These are phyloP conservation scores for Lepisosteus osseus DNA, from an alignment of 2,113 vertebrate genomes.

Conservation along the genomic window DNA sequence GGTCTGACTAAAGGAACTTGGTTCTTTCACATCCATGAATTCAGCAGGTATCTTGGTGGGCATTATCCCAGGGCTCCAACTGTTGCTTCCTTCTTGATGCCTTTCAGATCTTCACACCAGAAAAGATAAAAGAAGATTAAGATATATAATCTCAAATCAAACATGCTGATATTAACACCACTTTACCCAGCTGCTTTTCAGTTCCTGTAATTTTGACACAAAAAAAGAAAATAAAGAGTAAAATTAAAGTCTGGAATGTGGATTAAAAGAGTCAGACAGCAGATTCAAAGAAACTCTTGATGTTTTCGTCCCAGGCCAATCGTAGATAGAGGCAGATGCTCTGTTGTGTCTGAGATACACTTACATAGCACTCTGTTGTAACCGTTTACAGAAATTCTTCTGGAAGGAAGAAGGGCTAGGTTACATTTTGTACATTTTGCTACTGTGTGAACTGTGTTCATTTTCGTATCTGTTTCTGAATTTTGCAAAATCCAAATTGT, in stretches of 20 bases:
- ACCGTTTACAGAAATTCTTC: too few species aligned
- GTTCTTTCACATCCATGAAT: slow-evolving; percentile 36
- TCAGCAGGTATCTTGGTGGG: slow-evolving; percentile 39
- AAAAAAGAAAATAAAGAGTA: slow-evolving; percentile 1
- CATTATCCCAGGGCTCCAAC: slow-evolving; percentile 52
- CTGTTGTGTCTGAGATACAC: too few species aligned
- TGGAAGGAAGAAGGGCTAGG: too few species aligned
- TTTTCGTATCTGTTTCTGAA: too few species aligned
- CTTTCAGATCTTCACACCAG: slow-evolving; percentile 57
- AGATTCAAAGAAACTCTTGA: slow-evolving; percentile 25
- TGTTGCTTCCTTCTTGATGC: slow-evolving; percentile 36
- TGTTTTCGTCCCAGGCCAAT: too few species aligned
- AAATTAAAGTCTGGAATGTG: slow-evolving; percentile 28
- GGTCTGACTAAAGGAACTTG: slow-evolving; percentile 21
- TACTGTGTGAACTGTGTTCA: too few species aligned
- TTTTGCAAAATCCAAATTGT: too few species aligned
- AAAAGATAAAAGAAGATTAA: slow-evolving; percentile 48
- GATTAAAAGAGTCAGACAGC: slow-evolving; percentile 29
- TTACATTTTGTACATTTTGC: too few species aligned
- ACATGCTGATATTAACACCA: slow-evolving; percentile 58
- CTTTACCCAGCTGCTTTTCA: slow-evolving; percentile 44
- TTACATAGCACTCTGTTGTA: too few species aligned
- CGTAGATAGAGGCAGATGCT: too few species aligned
- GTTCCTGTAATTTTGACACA: slow-evolving; percentile 26
- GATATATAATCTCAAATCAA: slow-evolving; percentile 49